Base-by-base conservation (phyloP, 2,113 vertebrate genomes). In the Siniperca knerii region DNA sequence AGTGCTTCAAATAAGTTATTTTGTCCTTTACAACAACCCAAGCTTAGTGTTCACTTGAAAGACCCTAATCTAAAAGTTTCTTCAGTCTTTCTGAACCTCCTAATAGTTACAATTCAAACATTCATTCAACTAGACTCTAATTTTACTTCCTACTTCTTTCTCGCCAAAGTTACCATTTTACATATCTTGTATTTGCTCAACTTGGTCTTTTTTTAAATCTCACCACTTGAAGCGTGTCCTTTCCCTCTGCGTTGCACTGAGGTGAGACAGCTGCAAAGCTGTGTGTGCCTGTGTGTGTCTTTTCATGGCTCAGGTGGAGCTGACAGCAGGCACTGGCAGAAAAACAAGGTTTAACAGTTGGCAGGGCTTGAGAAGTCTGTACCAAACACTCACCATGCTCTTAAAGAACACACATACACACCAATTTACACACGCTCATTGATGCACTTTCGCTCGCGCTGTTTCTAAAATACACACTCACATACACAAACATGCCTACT, bases 331-430 rank as follows among this genome's bases (percentile, higher is more conserved):
- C 50, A 57, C 74, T 82, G 89, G 85, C 87, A 85, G 76, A 79
- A 83, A 93, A 83, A 91, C 83, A 84, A 86, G 83, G 81, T 89
- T 89, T 85, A 89, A 89, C 83, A 91, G 82, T 92, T 92, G 91
- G 91, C 89, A 75, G 12, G 29, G 75, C 75, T 82, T 58, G 57
- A 79, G 42, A 66, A 90, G 88, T 80, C 75, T 73, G 73, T 77
- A 90, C 83, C 77, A 84, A 91, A 85, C 85, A 25, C 83, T 87
- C 86, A 37, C 79, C 52, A 40, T 83, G 40, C 54, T 70, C 75
- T 83, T 87, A 77, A 80, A 83, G 40, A 79, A 90, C 64, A 79
- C 83, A 64, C 75, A 65, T n/a, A 77, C 77, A 72, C 35, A 79
- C 62, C 33, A 6, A 62, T 84, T 76, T 65, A 65, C 78, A 74